These are phyloP conservation scores for Geotrypetes seraphini DNA, from an alignment of 2,797 vertebrate genomes.

Conservation along the genomic window DNA sequence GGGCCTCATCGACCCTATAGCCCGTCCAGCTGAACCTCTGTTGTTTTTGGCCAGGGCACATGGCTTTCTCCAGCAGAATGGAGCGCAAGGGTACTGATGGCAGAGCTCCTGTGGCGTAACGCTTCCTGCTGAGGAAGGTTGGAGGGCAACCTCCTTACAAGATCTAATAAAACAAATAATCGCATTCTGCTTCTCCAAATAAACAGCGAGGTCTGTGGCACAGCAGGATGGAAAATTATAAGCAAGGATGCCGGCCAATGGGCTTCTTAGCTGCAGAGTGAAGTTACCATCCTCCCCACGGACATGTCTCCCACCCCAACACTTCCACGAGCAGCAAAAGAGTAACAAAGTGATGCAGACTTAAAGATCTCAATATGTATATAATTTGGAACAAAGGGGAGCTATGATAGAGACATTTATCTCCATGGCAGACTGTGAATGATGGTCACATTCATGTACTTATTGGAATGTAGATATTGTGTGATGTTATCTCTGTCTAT, in stretches of 20 bases:
- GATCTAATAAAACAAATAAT: conserved; percentile 54
- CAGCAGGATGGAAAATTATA: conserved; percentile 48
- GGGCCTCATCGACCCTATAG: background rate
- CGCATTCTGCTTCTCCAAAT: conserved; percentile 56
- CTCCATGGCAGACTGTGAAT: no score
- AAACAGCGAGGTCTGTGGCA: conserved; percentile 43
- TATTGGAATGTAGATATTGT: no score
- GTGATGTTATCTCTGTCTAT: no score
- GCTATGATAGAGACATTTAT: conserved; percentile 38
- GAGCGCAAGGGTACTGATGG: conserved; percentile 2
- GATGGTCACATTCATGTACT: no score
- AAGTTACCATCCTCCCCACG: conserved; percentile 20
- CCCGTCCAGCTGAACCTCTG: background rate
- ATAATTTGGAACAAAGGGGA: no score
- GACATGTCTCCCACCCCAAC: conserved; percentile 5
- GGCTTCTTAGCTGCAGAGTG: conserved; percentile 52
- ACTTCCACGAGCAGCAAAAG: conserved; percentile 2
- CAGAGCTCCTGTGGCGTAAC: conserved; percentile 15
- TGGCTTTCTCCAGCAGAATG: background rate
- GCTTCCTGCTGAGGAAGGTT: conserved; percentile 41
- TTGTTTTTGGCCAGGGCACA: conserved; percentile 23
- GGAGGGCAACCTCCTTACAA: conserved; percentile 42
- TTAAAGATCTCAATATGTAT: no score
- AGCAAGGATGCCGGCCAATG: conserved; percentile 46
- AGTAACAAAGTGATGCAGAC: conserved; percentile 29